A percentile compares a stretch with the other conserved stretches of the same genome.
Evolutionary conservation across 2,888 invertebrate species (phyloP).

Genomic region (Ariolimax columbianus): DNA sequence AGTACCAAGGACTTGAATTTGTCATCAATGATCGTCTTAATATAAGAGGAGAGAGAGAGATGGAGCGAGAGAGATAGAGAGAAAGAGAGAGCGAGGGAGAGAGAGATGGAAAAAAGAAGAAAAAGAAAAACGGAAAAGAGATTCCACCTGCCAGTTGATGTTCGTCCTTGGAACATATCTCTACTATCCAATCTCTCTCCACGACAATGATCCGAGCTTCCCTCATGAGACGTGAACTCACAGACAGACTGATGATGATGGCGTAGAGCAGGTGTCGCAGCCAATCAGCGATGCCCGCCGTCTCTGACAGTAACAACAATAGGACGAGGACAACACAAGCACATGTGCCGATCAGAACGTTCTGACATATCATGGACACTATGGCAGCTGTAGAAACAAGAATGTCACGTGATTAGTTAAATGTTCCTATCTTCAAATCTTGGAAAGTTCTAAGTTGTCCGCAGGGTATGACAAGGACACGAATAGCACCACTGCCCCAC

Average conservation of each 20-base stretch:
- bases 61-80: no score
- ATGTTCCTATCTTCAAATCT: no score
- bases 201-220: slow-evolving; percentile 75
- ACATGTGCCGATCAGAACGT: slow-evolving; percentile 78
- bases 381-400: slow-evolving; percentile 77
- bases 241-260: slow-evolving; percentile 77
- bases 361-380: slow-evolving; percentile 79
- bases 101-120: no score
- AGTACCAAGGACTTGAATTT: no score
- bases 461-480: no score
- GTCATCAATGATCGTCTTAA: no score
- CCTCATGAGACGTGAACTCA: slow-evolving; percentile 77
- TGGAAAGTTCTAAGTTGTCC: no score
- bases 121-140: no score
- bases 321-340: slow-evolving; percentile 76
- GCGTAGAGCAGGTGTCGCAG: slow-evolving; percentile 61
- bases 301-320: slow-evolving; percentile 58
- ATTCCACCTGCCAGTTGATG: slow-evolving; percentile 77
- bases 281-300: slow-evolving; percentile 55
- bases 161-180: slow-evolving; percentile 78
- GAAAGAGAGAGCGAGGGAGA: no score
- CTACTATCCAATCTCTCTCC: slow-evolving; percentile 81
- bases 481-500: no score
- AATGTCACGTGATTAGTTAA: no score
- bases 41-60: no score